Conservation (phyloP, 92 coral and sea anemone genomes). For the Galaxea fascicularis region DNA sequence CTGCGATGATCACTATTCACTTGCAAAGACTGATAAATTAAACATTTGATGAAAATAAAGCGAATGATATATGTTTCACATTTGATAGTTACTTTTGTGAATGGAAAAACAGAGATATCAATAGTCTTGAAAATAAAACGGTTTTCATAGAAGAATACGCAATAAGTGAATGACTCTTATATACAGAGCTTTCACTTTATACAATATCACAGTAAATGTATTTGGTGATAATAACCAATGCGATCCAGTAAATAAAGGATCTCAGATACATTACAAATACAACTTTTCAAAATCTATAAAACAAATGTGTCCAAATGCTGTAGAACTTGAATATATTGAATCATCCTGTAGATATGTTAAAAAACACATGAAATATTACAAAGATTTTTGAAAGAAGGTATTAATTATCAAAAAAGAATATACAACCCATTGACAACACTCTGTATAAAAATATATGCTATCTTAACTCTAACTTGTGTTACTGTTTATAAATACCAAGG, state of each 20-base stretch:
- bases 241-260: no score
- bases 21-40: no score
- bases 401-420: slow-evolving; percentile 19
- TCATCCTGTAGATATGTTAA: slow-evolving; percentile 23
- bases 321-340: slow-evolving; percentile 27
- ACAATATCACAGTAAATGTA: no score
- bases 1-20: not conserved
- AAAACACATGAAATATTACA: slow-evolving; percentile 29
- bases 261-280: slow-evolving; percentile 40
- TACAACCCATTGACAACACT: not conserved
- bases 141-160: no score
- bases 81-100: slow-evolving; percentile 3
- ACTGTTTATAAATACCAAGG: no score
- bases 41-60: not conserved
- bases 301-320: no score
- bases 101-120: no score
- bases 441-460: not conserved
- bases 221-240: no score
- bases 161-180: slow-evolving; percentile 24
- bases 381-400: slow-evolving; percentile 34
- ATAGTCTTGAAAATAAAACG: slow-evolving; percentile 11
- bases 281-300: no score
- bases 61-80: not conserved
- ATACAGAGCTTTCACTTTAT: no score
- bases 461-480: no score